A percentile compares a stretch with the other conserved stretches of the same genome.
Conservation (phyloP, 2,888 invertebrate species). For the Mechanitis mazaeus region DNA sequence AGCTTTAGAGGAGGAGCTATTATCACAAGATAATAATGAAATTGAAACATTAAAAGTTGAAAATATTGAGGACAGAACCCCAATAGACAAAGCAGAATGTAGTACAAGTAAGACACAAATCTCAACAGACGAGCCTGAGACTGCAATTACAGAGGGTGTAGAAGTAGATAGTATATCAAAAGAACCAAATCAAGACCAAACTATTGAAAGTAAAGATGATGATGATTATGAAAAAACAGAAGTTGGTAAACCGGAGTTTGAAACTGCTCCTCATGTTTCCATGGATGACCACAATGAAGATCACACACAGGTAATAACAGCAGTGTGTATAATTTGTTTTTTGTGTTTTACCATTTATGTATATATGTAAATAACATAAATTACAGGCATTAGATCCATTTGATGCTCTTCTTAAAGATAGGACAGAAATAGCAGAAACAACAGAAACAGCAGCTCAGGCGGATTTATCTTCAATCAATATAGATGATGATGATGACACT, state of each 20-base stretch:
- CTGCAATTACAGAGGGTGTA: constrained; percentile 29
- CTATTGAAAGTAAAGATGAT: constrained; percentile 22
- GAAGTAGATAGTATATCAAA: constrained; percentile 35
- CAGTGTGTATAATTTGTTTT: constrained; percentile 2
- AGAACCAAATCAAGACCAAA: constrained; percentile 26
- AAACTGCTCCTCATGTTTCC: constrained; percentile 69
- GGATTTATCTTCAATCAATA: constrained; percentile 32
- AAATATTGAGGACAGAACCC: not conserved
- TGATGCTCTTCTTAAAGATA: constrained; percentile 65
- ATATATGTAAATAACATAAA: not conserved
- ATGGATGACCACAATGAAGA: constrained; percentile 65
- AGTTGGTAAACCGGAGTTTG: constrained; percentile 67
- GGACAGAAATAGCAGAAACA: constrained; percentile 41
- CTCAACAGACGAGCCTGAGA: constrained; percentile 13
- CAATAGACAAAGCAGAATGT: not conserved
- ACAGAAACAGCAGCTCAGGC: constrained; percentile 38
- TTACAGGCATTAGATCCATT: constrained; percentile 69
- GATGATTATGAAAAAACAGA: constrained; percentile 44
- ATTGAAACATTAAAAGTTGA: constrained; percentile 32
- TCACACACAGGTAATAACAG: constrained; percentile 57
- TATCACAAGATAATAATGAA: constrained; percentile 8
- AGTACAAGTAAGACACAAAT: constrained; percentile 19
- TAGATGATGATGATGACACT: constrained; percentile 48
- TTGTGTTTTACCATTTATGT: not conserved
- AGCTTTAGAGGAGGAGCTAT: constrained; percentile 11